Conservation (phyloP, 2,888 invertebrate genomes). For the Metacarcinus magister region DNA sequence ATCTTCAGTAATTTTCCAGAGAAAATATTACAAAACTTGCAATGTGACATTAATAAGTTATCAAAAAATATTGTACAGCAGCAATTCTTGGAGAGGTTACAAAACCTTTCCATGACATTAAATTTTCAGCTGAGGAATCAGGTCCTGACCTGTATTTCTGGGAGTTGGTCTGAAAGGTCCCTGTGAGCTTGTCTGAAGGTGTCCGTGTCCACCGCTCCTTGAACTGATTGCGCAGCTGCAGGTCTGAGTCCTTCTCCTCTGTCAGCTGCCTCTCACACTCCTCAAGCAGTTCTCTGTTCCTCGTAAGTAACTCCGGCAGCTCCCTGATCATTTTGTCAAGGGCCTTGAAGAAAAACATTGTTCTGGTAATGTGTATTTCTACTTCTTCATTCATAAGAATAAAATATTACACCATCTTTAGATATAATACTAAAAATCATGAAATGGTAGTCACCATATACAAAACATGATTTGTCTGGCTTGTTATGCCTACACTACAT, state of each 20-base stretch:
- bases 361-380: background rate
- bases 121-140: background rate
- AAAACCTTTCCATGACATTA: background rate
- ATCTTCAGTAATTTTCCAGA: background rate
- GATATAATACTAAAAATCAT: background rate
- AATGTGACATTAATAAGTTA: background rate
- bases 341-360: slow-evolving; percentile 85
- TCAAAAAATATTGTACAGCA: background rate
- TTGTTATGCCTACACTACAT: background rate
- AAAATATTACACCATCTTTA: background rate
- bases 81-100: background rate
- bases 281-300: slow-evolving; percentile 97
- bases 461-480: background rate
- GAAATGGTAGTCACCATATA: background rate
- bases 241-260: slow-evolving; percentile 96
- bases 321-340: slow-evolving; percentile 92
- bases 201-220: slow-evolving; percentile 97
- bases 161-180: slow-evolving; percentile 94
- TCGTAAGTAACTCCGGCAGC: slow-evolving; percentile 94
- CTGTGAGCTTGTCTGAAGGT: slow-evolving; percentile 93
- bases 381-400: background rate
- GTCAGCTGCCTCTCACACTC: slow-evolving; percentile 94
- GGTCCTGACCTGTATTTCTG: slow-evolving; percentile 90
- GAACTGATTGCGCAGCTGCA: slow-evolving; percentile 94
- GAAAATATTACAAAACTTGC: background rate